Conservation (phyloP, 1,140 invertebrate genomes). For the Anastrepha obliqua region DNA sequence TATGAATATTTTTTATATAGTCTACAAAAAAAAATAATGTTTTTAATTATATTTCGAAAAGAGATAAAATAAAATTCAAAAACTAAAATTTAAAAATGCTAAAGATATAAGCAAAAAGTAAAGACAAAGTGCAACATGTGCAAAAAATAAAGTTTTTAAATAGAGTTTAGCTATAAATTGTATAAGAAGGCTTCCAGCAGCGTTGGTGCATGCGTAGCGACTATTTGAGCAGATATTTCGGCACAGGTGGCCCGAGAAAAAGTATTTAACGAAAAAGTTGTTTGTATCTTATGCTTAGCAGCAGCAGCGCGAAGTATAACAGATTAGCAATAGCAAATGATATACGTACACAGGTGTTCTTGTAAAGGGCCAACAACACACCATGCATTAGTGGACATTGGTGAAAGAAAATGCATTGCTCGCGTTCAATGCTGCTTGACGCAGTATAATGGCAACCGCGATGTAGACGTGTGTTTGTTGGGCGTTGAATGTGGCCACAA, state of each 20-base stretch:
- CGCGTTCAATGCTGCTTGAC: neutral
- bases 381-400: neutral
- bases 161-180: conserved; percentile 32
- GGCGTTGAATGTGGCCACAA: neutral
- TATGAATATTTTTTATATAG: conserved; percentile 53
- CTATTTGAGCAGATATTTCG: neutral
- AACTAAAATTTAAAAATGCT: conserved; percentile 35
- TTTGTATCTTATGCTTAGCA: neutral
- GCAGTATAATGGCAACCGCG: neutral
- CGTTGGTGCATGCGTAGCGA: neutral
- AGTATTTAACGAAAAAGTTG: neutral
- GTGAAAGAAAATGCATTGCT: neutral
- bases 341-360: neutral
- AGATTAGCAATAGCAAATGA: neutral
- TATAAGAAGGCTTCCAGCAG: conserved; percentile 42
- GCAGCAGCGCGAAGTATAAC: neutral
- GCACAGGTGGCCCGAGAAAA: neutral
- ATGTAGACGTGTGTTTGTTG: neutral
- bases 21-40: conserved; percentile 33
- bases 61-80: conserved; percentile 35
- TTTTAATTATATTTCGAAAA: conserved; percentile 53
- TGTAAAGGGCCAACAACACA: neutral
- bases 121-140: conserved; percentile 28
- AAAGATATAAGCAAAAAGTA: conserved; percentile 3
- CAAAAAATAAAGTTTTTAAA: conserved; percentile 27